These are phyloP conservation scores for Parus major DNA, from an alignment of 2,113 vertebrate species.

Conservation along the genomic window DNA sequence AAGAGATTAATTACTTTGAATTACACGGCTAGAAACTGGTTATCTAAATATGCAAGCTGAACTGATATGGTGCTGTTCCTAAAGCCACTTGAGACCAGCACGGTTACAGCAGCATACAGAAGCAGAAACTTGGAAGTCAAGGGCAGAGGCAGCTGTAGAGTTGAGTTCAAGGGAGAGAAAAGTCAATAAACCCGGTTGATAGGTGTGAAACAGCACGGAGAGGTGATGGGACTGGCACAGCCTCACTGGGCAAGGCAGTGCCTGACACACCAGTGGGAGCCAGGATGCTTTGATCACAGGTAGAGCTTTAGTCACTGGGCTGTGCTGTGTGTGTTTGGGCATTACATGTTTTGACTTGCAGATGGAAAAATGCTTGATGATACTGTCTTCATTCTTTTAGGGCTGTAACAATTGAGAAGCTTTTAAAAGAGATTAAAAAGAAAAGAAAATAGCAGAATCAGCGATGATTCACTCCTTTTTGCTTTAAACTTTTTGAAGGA, in stretches of 20 bases:
- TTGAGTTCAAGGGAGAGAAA: not conserved
- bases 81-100: not conserved
- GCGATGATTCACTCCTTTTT: not conserved
- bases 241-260: not conserved
- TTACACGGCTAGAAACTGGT: not conserved
- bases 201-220: not conserved
- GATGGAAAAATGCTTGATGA: not conserved
- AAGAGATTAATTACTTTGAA: not conserved
- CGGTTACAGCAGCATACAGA: not conserved
- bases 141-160: not conserved
- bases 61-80: not conserved
- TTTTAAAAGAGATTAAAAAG: not conserved
- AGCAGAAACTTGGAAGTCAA: not conserved
- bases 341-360: not conserved
- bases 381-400: not conserved
- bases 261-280: not conserved
- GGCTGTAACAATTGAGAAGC: not conserved
- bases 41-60: not conserved
- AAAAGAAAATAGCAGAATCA: not conserved
- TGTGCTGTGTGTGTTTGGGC: not conserved
- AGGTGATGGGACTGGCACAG: not conserved
- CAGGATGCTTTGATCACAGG: not conserved
- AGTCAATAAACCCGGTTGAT: not conserved
- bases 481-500: not conserved
- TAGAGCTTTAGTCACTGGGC: not conserved